These are phyloP conservation scores for Hypomesus transpacificus DNA, from an alignment of 2,113 vertebrate species.

Conservation along the genomic window DNA sequence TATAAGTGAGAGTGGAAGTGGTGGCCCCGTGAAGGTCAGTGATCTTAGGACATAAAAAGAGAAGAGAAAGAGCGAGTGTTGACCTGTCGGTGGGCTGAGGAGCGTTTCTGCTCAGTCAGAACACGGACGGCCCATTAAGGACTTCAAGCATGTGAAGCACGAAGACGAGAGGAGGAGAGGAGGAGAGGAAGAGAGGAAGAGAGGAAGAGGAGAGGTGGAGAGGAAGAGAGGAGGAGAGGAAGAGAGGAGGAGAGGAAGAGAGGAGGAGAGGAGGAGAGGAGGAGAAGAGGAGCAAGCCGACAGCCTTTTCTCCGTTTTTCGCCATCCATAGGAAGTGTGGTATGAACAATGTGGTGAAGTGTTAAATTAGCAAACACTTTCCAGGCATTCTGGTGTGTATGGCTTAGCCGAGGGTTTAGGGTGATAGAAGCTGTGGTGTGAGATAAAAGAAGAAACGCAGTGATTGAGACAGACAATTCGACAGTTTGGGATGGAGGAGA, in stretches of 20 bases:
- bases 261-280: background rate
- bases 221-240: background rate
- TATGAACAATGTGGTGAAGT: background rate
- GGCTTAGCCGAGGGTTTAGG: no score
- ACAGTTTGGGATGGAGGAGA: no score
- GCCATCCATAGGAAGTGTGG: no score
- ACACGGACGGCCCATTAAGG: background rate
- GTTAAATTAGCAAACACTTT: background rate
- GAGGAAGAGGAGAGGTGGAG: background rate
- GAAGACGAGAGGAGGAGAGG: background rate
- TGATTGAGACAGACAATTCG: no score
- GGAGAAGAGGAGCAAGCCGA: background rate
- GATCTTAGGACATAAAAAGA: constrained; percentile 33
- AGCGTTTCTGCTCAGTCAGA: constrained; percentile 13
- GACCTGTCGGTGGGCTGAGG: constrained; percentile 12
- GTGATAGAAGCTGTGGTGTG: no score
- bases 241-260: background rate
- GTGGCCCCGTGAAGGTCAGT: constrained; percentile 41
- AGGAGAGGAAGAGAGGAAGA: no score
- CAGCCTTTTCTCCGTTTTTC: background rate
- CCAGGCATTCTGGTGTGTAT: background rate
- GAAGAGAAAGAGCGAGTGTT: constrained; percentile 22
- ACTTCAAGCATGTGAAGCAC: background rate
- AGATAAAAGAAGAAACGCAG: no score
- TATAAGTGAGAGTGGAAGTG: constrained; percentile 11